phyloP scores from a whole-genome alignment of 2,113 vertebrate species.

The Xyliphius kryptos region DNA sequence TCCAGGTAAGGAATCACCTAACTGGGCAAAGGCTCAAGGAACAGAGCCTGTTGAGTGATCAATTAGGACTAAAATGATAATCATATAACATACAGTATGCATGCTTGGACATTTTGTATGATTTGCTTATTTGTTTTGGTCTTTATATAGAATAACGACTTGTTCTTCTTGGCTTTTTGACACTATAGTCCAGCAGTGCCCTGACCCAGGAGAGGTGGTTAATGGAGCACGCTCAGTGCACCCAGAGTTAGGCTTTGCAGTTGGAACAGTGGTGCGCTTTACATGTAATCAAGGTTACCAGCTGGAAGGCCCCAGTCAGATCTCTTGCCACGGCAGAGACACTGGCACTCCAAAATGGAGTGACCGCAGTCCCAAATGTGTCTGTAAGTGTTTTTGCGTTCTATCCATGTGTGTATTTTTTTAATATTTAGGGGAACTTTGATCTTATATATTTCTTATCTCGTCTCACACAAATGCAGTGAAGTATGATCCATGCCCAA shows the following conservation, averaged over 20 bases:
- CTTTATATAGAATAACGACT: too few species aligned
- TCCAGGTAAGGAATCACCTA: too few species aligned
- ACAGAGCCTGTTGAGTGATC: too few species aligned
- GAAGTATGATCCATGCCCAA: constrained; percentile 86
- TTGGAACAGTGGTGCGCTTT: constrained; percentile 81
- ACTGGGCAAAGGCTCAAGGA: too few species aligned
- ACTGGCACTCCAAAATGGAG: constrained; percentile 87
- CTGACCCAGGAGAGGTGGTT: constrained; percentile 81
- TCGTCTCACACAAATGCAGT: constrained; percentile 55
- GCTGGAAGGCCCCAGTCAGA: constrained; percentile 78
- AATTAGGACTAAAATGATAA: too few species aligned
- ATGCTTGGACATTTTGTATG: too few species aligned
- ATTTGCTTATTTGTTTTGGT: too few species aligned
- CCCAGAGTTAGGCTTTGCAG: constrained; percentile 75
- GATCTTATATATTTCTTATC: too few species aligned
- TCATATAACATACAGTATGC: too few species aligned
- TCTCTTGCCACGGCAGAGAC: constrained; percentile 85
- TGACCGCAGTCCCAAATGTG: constrained; percentile 83
- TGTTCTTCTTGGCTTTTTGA: constrained; percentile 27
- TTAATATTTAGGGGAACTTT: too few species aligned
- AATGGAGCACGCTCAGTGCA: constrained; percentile 78
- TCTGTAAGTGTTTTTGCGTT: constrained; percentile 72
- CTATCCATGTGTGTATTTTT: constrained; percentile 1
- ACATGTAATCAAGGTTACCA: constrained; percentile 84
- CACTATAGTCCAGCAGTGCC: constrained; percentile 76